These are phyloP conservation scores for Ptychoptera contaminata DNA, from an alignment of 2,888 invertebrate species.

Conservation along the genomic window DNA sequence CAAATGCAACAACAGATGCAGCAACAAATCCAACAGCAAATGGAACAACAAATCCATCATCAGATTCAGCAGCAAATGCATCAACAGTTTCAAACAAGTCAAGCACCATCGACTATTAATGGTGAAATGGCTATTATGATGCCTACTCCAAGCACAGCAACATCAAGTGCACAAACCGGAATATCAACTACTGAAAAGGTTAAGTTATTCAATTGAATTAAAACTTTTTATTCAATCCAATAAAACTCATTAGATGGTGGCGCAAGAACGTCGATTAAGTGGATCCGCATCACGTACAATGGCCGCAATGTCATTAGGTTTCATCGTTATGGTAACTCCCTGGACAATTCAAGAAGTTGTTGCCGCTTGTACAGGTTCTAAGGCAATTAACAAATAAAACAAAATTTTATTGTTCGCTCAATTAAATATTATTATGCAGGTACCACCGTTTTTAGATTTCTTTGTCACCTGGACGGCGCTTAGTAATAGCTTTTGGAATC, in stretches of 20 bases:
- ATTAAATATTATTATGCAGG: conserved; percentile 29
- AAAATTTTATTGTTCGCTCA: conserved; percentile 4
- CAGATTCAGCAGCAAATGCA: conserved; percentile 13
- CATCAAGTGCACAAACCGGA: too few species aligned
- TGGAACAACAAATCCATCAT: conserved; percentile 12
- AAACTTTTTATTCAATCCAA: neutral
- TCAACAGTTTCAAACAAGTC: conserved; percentile 13
- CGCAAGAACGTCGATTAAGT: conserved; percentile 46
- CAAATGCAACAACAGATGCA: conserved; percentile 13
- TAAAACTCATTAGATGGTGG: conserved; percentile 18
- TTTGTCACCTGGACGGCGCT: conserved; percentile 74
- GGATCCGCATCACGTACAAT: conserved; percentile 72
- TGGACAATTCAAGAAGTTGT: conserved; percentile 86
- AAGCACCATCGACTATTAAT: neutral
- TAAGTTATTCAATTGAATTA: neutral
- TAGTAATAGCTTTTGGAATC: conserved; percentile 83
- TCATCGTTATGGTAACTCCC: conserved; percentile 81
- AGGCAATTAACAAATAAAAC: conserved; percentile 32
- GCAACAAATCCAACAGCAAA: conserved; percentile 19
- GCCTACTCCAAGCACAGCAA: too few species aligned
- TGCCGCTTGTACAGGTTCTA: conserved; percentile 75
- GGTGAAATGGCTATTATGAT: too few species aligned
- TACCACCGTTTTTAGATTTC: conserved; percentile 69
- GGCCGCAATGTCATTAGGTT: conserved; percentile 83
- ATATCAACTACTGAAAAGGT: neutral